Percentiles rank a stretch among this genome's conserved stretches.
Conservation (phyloP, 2,888 invertebrate genomes). For the Rhyacophila evoluta region DNA sequence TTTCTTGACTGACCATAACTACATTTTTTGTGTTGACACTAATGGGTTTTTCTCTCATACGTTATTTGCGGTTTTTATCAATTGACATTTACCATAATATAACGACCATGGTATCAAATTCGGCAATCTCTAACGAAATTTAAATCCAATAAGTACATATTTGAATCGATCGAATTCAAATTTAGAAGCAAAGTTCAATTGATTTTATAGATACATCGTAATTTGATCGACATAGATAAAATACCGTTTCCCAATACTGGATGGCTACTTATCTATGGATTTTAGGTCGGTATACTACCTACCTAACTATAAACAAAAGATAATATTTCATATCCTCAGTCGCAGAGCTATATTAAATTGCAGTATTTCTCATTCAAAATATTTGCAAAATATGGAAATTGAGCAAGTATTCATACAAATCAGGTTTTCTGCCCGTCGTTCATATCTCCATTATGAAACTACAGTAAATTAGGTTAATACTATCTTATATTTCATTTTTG, state of each 20-base stretch:
- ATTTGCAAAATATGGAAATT: no score
- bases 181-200: constrained; percentile 12
- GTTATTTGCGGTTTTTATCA: background rate
- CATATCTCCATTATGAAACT: no score
- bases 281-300: no score
- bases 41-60: constrained; percentile 13
- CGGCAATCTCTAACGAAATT: background rate
- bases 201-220: constrained; percentile 1
- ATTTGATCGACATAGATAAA: constrained; percentile 24
- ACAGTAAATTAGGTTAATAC: no score
- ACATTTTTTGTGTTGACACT: constrained; percentile 18
- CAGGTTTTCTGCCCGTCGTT: no score
- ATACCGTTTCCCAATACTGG: background rate
- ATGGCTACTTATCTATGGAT: no score
- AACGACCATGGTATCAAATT: background rate
- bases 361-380: no score
- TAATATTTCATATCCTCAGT: no score
- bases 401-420: no score
- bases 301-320: no score
- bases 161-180: background rate
- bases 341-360: no score
- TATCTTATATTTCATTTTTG: no score
- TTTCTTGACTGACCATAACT: background rate
- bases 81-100: constrained; percentile 8
- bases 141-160: background rate